phyloP scores from a whole-genome alignment of 2,888 invertebrate genomes.

The Pediacus dermestoides region DNA sequence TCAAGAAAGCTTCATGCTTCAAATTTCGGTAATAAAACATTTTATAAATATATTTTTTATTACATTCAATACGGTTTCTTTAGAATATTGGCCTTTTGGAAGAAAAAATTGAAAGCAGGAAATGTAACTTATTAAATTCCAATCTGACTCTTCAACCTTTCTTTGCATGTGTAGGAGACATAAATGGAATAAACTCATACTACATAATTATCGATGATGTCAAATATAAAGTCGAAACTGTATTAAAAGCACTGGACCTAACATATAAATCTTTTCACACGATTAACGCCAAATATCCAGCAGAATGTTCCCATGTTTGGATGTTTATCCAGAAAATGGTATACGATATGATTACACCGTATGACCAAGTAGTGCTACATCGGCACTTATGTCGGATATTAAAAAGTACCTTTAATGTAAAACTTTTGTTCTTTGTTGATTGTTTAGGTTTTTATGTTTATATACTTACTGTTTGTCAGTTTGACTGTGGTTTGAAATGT shows the following conservation, averaged over 20 bases:
- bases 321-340: background rate
- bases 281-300: background rate
- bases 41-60: background rate
- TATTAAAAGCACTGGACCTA: background rate
- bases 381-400: too few relatives aligned
- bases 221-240: background rate
- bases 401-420: too few relatives aligned
- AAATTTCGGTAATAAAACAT: background rate
- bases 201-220: background rate
- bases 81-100: background rate
- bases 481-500: too few relatives aligned
- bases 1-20: background rate
- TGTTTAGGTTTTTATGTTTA: too few relatives aligned
- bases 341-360: too few relatives aligned
- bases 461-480: too few relatives aligned
- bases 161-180: background rate
- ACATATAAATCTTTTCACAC: background rate
- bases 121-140: background rate
- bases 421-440: too few relatives aligned
- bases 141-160: constrained; percentile 1
- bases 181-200: background rate
- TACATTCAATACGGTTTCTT: background rate
- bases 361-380: too few relatives aligned
- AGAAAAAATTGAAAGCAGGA: background rate
- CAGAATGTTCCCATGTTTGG: background rate